phyloP scores from a whole-genome alignment of 2,113 vertebrate genomes.

The Cichladusa arquata region DNA sequence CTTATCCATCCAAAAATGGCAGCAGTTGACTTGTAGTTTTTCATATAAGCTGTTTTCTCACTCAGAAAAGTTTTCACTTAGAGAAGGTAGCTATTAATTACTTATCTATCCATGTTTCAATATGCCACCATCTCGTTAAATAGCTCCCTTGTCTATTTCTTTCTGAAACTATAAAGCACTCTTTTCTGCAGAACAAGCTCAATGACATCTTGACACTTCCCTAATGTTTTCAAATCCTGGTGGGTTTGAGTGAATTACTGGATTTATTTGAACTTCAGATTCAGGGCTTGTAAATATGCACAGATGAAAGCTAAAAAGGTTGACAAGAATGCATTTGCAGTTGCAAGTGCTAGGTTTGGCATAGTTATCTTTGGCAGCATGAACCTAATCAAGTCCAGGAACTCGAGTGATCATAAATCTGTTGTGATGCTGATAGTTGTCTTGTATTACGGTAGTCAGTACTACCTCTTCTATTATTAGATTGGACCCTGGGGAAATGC shows the following conservation, averaged over 20 bases:
- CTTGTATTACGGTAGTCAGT: neutral
- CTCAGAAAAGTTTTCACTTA: constrained; percentile 58
- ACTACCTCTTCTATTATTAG: neutral
- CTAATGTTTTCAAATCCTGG: constrained; percentile 52
- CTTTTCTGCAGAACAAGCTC: constrained; percentile 45
- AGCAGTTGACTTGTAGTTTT: constrained; percentile 41
- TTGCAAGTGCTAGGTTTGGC: neutral
- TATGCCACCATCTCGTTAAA: constrained; percentile 58
- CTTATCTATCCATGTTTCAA: constrained; percentile 52
- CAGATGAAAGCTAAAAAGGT: constrained; percentile 42
- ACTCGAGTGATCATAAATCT: neutral
- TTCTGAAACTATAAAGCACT: constrained; percentile 50
- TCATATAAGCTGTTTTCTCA: constrained; percentile 41
- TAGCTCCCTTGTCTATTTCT: constrained; percentile 60
- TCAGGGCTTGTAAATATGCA: constrained; percentile 46
- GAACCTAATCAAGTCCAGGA: constrained; percentile 1
- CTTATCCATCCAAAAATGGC: constrained; percentile 32
- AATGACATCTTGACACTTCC: constrained; percentile 61
- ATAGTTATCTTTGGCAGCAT: neutral
- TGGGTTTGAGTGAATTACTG: constrained; percentile 52
- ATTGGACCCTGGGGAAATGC: constrained; percentile 3
- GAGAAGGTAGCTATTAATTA: constrained; percentile 64
- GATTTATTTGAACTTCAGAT: constrained; percentile 62
- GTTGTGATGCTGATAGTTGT: neutral
- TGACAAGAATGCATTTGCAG: constrained; percentile 7